Percentiles rank a stretch among this genome's conserved stretches.
Conservation (phyloP, 2,113 vertebrate species). For the Platycercus adscitus region DNA sequence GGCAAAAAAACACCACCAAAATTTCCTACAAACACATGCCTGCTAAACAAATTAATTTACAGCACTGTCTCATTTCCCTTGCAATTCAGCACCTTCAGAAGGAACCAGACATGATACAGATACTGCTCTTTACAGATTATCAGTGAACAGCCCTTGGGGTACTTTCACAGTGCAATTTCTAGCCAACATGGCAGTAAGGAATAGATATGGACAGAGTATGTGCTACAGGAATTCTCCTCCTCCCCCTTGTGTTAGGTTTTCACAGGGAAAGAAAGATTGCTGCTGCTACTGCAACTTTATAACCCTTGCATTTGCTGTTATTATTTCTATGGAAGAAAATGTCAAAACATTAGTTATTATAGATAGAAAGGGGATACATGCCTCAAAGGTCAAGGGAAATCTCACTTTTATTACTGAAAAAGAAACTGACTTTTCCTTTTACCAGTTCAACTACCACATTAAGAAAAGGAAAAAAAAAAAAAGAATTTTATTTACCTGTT, state of each 20-base stretch:
- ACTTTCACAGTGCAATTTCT: background rate
- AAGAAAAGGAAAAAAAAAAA: background rate
- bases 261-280: background rate
- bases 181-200: background rate
- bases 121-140: background rate
- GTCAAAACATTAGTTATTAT: background rate
- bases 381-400: background rate
- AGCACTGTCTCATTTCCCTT: background rate
- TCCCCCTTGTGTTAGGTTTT: background rate
- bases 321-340: background rate
- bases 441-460: background rate
- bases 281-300: background rate
- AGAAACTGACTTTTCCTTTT: background rate
- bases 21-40: background rate
- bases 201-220: background rate
- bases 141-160: background rate
- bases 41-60: background rate
- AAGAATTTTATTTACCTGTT: background rate
- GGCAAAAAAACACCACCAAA: background rate
- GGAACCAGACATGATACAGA: background rate
- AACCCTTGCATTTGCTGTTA: background rate
- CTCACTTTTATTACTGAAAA: background rate
- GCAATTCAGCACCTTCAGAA: background rate
- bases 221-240: background rate
- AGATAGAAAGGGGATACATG: background rate